Evolutionary conservation across 2,797 vertebrate species (phyloP), one percentile per base, ranked within the genome.

Genomic region (Scomberomorus guttatus): DNA sequence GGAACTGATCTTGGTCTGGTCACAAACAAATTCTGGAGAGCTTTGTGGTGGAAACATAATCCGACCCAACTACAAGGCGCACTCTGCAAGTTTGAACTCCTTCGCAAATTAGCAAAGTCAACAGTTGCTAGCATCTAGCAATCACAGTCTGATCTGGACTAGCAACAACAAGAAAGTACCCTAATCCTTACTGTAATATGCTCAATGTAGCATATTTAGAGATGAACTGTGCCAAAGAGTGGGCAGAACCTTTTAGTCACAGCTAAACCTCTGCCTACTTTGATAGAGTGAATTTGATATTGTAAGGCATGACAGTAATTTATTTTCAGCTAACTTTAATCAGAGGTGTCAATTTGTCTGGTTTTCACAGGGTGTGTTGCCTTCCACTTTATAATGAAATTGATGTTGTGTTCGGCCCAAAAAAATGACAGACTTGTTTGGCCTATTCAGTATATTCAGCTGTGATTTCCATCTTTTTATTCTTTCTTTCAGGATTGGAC

Each of bases 381-480:
- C 37, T 55, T 20, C 22, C 59, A 52, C 17, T 22, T 46, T 52
- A 6, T 58, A 39, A 25, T n/a, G 12, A 12, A 59, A 60, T 32
- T 50, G 1, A 42, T 72, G 68, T 15, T 54, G 9, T 29, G 25
- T 55, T 24, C 57, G 12, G 27, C 14, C 10, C 8, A 14, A 27
- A 13, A 54, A 50, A 66, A 42, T 3, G 11, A 13, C 7, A 24
- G 37, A 68, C 27, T 58, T 60, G 37, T 51, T 56, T 25, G 10
- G 11, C 20, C 11, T 32, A 72, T 34, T 68, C 44, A 56, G 20
- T 3, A n/a, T 22, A 61, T 67, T 71, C 20, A 48, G 1, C 9
- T 39, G 24, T 14, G 25, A 58, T 63, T 58, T 81, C 27, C 25
- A 63, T 82, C 5, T 58, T 52, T 57, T 52, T 34, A 24, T 62